Conservation (phyloP, 2,797 vertebrate genomes). For the Spondyliosoma cantharus region DNA sequence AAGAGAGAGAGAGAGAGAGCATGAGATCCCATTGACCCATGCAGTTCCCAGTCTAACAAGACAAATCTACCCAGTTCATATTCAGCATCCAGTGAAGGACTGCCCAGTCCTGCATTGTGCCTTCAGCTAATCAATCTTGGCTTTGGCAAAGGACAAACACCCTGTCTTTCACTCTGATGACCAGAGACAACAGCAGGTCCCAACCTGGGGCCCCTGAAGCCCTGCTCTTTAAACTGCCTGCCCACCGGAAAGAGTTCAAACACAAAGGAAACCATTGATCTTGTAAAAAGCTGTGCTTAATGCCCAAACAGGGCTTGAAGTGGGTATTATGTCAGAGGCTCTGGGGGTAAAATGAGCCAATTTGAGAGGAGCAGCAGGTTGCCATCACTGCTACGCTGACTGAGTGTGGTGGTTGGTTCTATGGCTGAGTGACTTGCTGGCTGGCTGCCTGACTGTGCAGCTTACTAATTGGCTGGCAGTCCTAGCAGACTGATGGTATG, state of each 20-base stretch:
- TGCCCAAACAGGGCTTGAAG: constrained; percentile 76
- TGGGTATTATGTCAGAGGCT: constrained; percentile 80
- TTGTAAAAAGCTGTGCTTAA: constrained; percentile 69
- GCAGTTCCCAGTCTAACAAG: constrained; percentile 54
- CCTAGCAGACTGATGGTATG: constrained; percentile 48
- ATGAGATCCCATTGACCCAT: constrained; percentile 67
- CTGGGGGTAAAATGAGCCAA: constrained; percentile 79
- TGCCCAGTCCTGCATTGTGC: constrained; percentile 57
- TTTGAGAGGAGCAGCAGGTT: constrained; percentile 79
- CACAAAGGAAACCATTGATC: constrained; percentile 79
- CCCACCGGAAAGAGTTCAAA: constrained; percentile 78
- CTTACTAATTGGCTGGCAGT: constrained; percentile 69
- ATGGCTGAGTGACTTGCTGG: constrained; percentile 74
- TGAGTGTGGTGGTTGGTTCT: constrained; percentile 64
- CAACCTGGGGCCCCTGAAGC: constrained; percentile 68
- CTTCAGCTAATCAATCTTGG: constrained; percentile 77
- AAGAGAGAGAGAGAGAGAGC: constrained; percentile 49
- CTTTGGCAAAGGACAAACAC: constrained; percentile 71
- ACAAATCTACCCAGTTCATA: constrained; percentile 65
- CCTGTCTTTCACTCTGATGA: constrained; percentile 71
- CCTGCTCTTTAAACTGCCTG: constrained; percentile 67
- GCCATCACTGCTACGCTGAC: constrained; percentile 71
- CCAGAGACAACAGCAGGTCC: constrained; percentile 73
- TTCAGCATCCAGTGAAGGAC: constrained; percentile 44
- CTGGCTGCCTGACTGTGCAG: constrained; percentile 66